These are phyloP conservation scores for Ochropleura leucogaster DNA, from an alignment of 2,888 invertebrate species.

Conservation along the genomic window DNA sequence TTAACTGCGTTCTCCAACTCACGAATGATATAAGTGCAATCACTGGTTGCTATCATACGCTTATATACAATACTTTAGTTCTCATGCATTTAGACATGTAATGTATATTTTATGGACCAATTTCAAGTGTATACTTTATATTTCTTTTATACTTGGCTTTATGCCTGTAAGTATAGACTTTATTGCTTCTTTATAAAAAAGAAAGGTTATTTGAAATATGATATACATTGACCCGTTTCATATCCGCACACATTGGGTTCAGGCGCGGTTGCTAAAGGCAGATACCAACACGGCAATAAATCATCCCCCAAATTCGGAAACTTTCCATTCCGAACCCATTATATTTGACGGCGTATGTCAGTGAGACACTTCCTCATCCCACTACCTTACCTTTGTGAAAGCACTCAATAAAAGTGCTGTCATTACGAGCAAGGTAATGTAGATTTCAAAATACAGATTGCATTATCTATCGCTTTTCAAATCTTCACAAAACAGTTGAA, in stretches of 20 bases:
- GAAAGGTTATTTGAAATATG: slow-evolving; percentile 31
- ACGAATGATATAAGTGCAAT: slow-evolving; percentile 72
- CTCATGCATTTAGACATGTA: slow-evolving; percentile 54
- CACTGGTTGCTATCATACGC: slow-evolving; percentile 58
- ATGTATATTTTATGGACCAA: slow-evolving; percentile 52
- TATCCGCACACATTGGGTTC: slow-evolving; percentile 53
- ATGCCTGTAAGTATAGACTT: slow-evolving; percentile 36
- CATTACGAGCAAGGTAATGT: slow-evolving; percentile 45
- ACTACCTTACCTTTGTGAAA: slow-evolving; percentile 58
- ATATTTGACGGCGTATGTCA: slow-evolving; percentile 79
- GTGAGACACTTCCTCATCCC: slow-evolving; percentile 71
- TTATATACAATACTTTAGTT: slow-evolving; percentile 51
- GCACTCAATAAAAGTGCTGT: slow-evolving; percentile 65
- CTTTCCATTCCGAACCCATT: slow-evolving; percentile 77
- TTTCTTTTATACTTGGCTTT: slow-evolving; percentile 44
- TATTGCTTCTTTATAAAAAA: slow-evolving; percentile 31
- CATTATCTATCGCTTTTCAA: slow-evolving; percentile 31
- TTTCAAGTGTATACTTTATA: slow-evolving; percentile 41
- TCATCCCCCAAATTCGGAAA: slow-evolving; percentile 77
- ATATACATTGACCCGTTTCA: slow-evolving; percentile 53
- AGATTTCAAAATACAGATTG: slow-evolving; percentile 48
- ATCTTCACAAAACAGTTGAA: slow-evolving; percentile 3
- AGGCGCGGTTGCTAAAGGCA: slow-evolving; percentile 61
- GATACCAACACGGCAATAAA: slow-evolving; percentile 73
- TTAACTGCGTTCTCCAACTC: slow-evolving; percentile 78